Evolutionary conservation across 2,113 vertebrate genomes (phyloP).

Genomic region (Chrysemys picta): DNA sequence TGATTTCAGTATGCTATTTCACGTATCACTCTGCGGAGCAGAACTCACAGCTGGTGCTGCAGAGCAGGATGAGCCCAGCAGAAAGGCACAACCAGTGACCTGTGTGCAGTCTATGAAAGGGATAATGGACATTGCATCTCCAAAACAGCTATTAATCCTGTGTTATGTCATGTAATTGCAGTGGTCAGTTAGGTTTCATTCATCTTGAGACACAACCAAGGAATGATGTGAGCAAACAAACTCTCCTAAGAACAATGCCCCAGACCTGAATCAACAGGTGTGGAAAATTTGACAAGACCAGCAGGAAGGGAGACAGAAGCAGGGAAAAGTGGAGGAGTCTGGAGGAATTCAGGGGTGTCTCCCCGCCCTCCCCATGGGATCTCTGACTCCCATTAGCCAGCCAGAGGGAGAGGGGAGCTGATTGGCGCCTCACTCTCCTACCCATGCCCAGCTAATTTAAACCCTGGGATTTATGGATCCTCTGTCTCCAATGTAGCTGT

Average conservation of each 20-base stretch:
- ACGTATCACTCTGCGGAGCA: neutral
- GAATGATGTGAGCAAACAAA: conserved; percentile 26
- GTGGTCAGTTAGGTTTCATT: conserved; percentile 34
- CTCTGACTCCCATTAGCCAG: neutral
- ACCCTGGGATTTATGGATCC: neutral
- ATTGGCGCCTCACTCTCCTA: neutral
- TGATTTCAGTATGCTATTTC: accelerated
- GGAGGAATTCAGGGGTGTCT: neutral
- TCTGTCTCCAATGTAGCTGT: neutral
- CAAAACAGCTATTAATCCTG: neutral
- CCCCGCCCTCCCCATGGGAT: neutral
- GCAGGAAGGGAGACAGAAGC: neutral
- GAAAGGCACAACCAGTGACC: neutral
- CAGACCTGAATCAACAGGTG: neutral
- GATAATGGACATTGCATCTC: neutral
- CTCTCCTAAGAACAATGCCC: neutral
- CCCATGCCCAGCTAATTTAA: neutral
- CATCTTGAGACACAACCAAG: neutral
- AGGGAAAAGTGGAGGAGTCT: neutral
- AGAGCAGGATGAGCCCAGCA: neutral
- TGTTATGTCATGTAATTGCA: neutral
- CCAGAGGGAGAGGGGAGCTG: neutral
- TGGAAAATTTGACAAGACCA: neutral
- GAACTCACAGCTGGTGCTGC: neutral
- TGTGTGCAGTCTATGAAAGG: neutral